Percentiles rank a stretch among this genome's conserved stretches.
Evolutionary conservation across 2,797 vertebrate species (phyloP).

Genomic region (Oceanodroma leucorhoa): DNA sequence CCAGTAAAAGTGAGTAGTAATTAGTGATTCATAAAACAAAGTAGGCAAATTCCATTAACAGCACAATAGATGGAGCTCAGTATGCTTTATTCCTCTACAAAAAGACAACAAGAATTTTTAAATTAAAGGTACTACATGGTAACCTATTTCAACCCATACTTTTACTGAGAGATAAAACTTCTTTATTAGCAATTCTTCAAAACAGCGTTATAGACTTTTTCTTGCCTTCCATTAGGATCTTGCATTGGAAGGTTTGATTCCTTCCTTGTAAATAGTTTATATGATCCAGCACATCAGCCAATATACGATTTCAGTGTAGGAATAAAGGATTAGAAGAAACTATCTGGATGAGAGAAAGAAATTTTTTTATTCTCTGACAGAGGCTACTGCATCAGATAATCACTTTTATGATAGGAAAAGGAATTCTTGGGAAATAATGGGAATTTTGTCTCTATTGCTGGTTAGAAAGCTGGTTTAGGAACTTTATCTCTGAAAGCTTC

Average conservation of each 20-base stretch:
- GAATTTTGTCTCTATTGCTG: background rate
- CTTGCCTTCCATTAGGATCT: background rate
- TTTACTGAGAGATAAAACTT: background rate
- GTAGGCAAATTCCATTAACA: background rate
- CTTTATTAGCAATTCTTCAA: background rate
- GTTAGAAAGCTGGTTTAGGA: background rate
- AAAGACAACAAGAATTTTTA: background rate
- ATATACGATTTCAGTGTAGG: background rate
- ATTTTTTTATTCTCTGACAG: background rate
- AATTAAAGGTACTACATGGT: background rate
- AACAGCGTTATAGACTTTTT: background rate
- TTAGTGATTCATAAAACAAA: background rate
- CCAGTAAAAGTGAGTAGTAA: background rate
- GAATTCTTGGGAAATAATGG: background rate
- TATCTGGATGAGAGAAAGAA: background rate
- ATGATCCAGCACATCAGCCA: background rate
- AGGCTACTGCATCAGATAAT: background rate
- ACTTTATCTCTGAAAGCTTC: background rate
- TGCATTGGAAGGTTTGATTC: background rate
- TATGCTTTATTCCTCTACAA: background rate
- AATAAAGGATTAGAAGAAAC: background rate
- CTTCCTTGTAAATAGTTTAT: background rate
- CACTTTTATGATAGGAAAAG: background rate
- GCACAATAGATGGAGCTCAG: background rate
- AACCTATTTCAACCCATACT: background rate